Conservation (phyloP, 2,113 vertebrate species). For the Lynx canadensis region DNA sequence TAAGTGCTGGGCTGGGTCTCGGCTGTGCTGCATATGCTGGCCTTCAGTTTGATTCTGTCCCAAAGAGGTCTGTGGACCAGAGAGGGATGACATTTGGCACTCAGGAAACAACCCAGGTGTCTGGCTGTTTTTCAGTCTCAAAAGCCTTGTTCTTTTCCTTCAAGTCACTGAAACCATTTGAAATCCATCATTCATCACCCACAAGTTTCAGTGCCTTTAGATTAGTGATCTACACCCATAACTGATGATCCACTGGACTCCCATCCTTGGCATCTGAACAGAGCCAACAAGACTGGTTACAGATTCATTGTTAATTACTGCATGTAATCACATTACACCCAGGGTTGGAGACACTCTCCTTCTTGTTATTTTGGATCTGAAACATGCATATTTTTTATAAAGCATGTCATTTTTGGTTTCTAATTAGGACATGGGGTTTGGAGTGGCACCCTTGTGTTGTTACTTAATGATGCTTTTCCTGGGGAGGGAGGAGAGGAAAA, state of each 20-base stretch:
- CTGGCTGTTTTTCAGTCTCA: conserved; percentile 17
- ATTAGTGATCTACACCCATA: neutral
- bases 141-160: conserved; percentile 5
- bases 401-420: conserved; percentile 19
- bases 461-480: conserved; percentile 29
- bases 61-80: neutral
- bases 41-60: conserved; percentile 9
- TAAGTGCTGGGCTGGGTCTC: neutral
- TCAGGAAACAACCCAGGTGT: neutral
- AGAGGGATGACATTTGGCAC: conserved; percentile 23
- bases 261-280: conserved; percentile 28
- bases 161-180: conserved; percentile 5
- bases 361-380: conserved; percentile 1
- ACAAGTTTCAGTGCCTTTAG: conserved; percentile 4
- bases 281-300: conserved; percentile 34
- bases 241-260: neutral
- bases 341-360: neutral
- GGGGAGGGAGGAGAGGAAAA: conserved; percentile 17
- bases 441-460: neutral
- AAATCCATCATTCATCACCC: neutral
- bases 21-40: neutral
- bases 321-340: neutral
- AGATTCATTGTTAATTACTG: conserved; percentile 47
- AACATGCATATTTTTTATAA: neutral
- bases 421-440: conserved; percentile 35